Evolutionary conservation across 1,140 invertebrate genomes (phyloP), one percentile per base, ranked within the genome.

Genomic region (Episyrphus balteatus): DNA sequence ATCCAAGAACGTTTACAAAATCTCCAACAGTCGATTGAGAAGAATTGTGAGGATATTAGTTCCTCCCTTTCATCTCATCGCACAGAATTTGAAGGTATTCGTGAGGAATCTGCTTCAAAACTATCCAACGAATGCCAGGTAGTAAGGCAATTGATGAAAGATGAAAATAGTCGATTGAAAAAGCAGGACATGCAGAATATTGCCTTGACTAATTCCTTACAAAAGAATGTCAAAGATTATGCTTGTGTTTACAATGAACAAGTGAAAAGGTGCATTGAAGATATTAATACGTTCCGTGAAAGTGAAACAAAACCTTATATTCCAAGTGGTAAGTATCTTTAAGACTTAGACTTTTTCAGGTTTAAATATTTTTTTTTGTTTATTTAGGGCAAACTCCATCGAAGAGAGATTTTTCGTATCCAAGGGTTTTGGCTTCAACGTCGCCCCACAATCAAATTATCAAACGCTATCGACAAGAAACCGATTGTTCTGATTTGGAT

Each of bases 391-490:
- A 66, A 18, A 86, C 84, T 0, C 84, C 84, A 3, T 66, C 69
- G 2, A 76, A 77, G 49, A 70, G 63, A 47, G 72, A 77, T 8
- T 85, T 79, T 57, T 49, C 61, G 1, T 85, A 78, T 70, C 81
- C 83, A 42, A 69, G 73, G 47, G 39, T 59, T 1, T 55, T 87
- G 45, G 70, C 62, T 1, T 57, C 68, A 37, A 84, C 83, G 3
- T 86, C 84, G 1, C 83, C 83, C 1, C 79, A 83, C 54, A 75
- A 81, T 26, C 61, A 74, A 1, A 79, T 86, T 26, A 65, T 86
- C n/a, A 61, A 70, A 38, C 65, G 77, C 30, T 82, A 76, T 56
- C 68, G 77, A 0, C 54, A 62, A 48, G 65, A 66, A 37, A 61
- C 60, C 32, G 59, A 66, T 44, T 63, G 56, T 58, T 66, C 62